phyloP scores from a whole-genome alignment of 2,113 vertebrate genomes.

The Bucco capensis region DNA sequence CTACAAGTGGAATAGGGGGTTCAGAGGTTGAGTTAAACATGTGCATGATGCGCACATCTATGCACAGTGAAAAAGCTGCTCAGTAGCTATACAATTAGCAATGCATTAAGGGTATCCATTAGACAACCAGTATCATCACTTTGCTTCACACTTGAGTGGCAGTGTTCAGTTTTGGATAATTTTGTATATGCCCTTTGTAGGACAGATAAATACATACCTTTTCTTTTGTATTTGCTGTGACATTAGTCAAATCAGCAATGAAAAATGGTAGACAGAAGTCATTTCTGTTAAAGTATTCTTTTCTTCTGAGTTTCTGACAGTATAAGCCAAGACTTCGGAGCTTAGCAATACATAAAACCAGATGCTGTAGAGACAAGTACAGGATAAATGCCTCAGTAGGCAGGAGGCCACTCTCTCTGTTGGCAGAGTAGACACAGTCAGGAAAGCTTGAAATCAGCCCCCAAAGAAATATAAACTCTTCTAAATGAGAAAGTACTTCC shows the following conservation, averaged over 20 bases:
- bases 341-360: background rate
- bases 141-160: background rate
- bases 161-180: background rate
- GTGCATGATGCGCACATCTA: background rate
- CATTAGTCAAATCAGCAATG: background rate
- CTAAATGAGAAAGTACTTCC: background rate
- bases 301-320: background rate
- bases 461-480: background rate
- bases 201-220: background rate
- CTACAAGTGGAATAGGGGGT: background rate
- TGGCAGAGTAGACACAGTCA: background rate
- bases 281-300: background rate
- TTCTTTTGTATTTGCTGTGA: background rate
- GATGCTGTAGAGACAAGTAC: background rate
- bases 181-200: background rate
- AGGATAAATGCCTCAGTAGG: background rate
- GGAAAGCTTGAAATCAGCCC: background rate
- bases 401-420: background rate
- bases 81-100: background rate
- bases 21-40: background rate
- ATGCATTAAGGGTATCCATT: background rate
- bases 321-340: background rate
- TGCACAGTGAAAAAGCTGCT: background rate
- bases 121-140: background rate
- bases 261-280: background rate